phyloP scores from a whole-genome alignment of 2,113 vertebrate species.

The Pseudonaja textilis region DNA sequence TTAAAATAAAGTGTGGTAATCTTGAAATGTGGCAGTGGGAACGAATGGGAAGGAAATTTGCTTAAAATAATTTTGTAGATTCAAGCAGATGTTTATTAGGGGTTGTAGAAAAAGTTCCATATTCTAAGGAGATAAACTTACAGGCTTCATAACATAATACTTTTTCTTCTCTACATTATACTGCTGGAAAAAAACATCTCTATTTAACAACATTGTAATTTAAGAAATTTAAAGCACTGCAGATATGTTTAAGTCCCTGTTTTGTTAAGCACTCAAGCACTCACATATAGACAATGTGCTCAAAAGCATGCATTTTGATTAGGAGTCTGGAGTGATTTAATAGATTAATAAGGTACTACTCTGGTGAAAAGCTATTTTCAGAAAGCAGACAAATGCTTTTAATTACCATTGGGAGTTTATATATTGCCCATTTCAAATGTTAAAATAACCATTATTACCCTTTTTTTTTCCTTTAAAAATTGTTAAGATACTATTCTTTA shows the following conservation, averaged over 20 bases:
- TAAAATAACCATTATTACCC: constrained; percentile 8
- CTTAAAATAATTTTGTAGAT: not conserved
- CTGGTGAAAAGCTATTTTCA: constrained; percentile 25
- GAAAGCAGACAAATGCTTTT: constrained; percentile 48
- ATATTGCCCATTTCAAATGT: not conserved
- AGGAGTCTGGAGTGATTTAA: constrained; percentile 41
- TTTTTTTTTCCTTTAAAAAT: not conserved
- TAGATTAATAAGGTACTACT: constrained; percentile 51
- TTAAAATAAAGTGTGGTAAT: not conserved
- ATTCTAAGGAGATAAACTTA: fast-evolving
- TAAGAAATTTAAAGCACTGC: not conserved
- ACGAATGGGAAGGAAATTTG: not conserved
- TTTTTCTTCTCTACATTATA: not conserved
- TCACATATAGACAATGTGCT: not conserved
- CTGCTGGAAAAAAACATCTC: not conserved
- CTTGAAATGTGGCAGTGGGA: not conserved
- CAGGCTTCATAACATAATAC: not conserved
- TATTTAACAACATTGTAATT: not conserved
- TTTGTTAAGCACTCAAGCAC: constrained; percentile 3
- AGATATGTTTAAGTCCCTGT: fast-evolving
- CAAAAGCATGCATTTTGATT: constrained; percentile 3
- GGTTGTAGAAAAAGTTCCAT: not conserved
- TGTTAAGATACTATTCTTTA: not conserved
- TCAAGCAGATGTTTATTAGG: not conserved
- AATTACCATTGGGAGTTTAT: constrained; percentile 42